Percentiles rank a stretch among this genome's conserved stretches.
Conservation (phyloP, 2,113 vertebrate species). For the Zingel zingel region DNA sequence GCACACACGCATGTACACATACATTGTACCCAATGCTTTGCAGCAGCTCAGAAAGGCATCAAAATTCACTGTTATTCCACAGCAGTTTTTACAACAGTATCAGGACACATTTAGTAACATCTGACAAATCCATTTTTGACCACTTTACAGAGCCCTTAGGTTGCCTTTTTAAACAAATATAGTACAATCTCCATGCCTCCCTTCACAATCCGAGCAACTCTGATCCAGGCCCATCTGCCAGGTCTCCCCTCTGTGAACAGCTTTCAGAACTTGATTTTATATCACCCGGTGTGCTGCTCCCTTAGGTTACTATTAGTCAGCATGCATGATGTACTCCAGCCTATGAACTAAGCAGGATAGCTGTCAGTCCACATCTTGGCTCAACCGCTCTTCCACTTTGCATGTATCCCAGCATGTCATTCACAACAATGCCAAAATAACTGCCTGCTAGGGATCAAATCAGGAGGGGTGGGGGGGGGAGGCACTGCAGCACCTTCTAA, state of each 20-base stretch:
- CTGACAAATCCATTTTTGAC: slow-evolving; percentile 45
- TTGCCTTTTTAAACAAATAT: slow-evolving; percentile 34
- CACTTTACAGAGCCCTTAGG: slow-evolving; percentile 6
- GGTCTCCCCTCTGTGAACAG: neutral
- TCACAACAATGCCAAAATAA: neutral
- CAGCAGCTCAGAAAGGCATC: neutral
- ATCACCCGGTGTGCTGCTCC: slow-evolving; percentile 9
- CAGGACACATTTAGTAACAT: slow-evolving; percentile 12
- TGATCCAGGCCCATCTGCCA: slow-evolving; percentile 33
- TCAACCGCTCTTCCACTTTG: neutral
- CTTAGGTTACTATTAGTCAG: slow-evolving; percentile 38
- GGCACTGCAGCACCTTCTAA: neutral
- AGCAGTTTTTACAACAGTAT: slow-evolving; percentile 6
- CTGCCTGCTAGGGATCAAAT: slow-evolving; percentile 2
- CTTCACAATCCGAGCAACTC: neutral
- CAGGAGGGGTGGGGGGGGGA: neutral
- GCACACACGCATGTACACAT: neutral
- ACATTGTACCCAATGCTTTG: neutral
- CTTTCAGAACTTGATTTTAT: slow-evolving; percentile 1
- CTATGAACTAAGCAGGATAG: slow-evolving; percentile 3
- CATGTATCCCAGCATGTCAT: neutral
- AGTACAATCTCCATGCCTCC: slow-evolving; percentile 11
- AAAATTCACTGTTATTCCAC: slow-evolving; percentile 21
- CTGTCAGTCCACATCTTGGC: slow-evolving; percentile 20
- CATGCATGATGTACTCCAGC: slow-evolving; percentile 21